Evolutionary conservation across 1,140 invertebrate genomes (phyloP), one percentile per base, ranked within the genome.

Genomic region (Sitophilus oryzae): DNA sequence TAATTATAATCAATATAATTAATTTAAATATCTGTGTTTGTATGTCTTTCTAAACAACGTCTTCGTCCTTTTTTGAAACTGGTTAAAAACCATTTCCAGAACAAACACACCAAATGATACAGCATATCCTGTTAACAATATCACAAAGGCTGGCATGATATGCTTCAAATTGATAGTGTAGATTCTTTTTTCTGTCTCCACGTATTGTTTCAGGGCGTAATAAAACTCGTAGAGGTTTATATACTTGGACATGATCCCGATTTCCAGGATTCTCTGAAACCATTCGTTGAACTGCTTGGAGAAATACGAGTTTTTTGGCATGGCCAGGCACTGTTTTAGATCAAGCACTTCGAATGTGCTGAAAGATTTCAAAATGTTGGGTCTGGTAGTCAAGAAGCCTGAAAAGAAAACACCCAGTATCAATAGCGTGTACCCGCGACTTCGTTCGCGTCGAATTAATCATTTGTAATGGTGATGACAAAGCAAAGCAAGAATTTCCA

Each of bases 231-330:
- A 54, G 2, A 54, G 19, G 16, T 40, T 41, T 4, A 6, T 37
- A 14, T n/a, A 40, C 23, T 54, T 54, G 1, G 52, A 11, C 6
- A 54, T 21, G 5, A 54, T 40, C 2, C 52, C 52, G 2, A 47
- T 47, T 40, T 54, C 52, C 20, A 54, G 0, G 1, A 54, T 3
- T 21, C 23, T 25, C 4, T 1, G 8, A 14, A 54, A 34, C 52
- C 43, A 46, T 18, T 23, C 15, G 19, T 44, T 14, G 23, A 37
- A 54, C n/a, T 54, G 34, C 3, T 11, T 2, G 8, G 42, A 16
- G 19, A 46, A 54, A 15, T 47, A 54, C n/a, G 44, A 11, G 10
- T 47, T 44, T 15, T 54, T 54, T 2, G 43, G 52, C 52, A 54
- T 54, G 6, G 43, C 52, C 22, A 54, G 9, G 6, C 6, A 14